These are phyloP conservation scores for Phortica okadai DNA, from an alignment of 2,888 invertebrate genomes.

Conservation along the genomic window DNA sequence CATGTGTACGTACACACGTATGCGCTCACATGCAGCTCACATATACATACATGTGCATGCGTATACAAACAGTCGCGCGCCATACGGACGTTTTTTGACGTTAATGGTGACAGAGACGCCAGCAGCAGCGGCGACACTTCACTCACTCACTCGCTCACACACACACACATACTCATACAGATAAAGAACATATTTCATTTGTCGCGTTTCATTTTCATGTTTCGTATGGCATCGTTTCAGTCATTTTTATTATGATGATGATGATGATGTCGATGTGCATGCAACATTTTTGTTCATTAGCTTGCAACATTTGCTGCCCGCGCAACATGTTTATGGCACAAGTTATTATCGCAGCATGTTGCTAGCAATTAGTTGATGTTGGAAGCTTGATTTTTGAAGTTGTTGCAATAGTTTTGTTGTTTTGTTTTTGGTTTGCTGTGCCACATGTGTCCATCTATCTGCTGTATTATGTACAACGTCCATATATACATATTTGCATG, in stretches of 20 bases:
- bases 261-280: background rate
- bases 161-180: conserved; percentile 37
- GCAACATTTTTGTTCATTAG: conserved; percentile 1
- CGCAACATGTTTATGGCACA: background rate
- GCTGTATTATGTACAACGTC: too few species aligned
- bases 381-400: background rate
- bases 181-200: conserved; percentile 54
- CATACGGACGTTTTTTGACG: background rate
- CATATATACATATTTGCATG: too few species aligned
- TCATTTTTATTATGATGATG: conserved; percentile 5
- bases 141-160: background rate
- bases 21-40: conserved; percentile 3
- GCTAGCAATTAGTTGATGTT: conserved; percentile 17
- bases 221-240: background rate
- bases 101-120: conserved; percentile 22
- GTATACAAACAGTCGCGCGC: background rate
- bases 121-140: background rate
- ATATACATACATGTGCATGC: background rate
- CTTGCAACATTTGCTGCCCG: conserved; percentile 1
- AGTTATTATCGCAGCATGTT: conserved; percentile 34
- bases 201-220: conserved; percentile 33
- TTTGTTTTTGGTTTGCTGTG: background rate
- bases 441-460: too few species aligned
- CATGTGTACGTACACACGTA: conserved; percentile 12
- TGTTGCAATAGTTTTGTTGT: background rate